Conservation (phyloP, 1,140 invertebrate genomes). For the Drosophila neocordata region DNA sequence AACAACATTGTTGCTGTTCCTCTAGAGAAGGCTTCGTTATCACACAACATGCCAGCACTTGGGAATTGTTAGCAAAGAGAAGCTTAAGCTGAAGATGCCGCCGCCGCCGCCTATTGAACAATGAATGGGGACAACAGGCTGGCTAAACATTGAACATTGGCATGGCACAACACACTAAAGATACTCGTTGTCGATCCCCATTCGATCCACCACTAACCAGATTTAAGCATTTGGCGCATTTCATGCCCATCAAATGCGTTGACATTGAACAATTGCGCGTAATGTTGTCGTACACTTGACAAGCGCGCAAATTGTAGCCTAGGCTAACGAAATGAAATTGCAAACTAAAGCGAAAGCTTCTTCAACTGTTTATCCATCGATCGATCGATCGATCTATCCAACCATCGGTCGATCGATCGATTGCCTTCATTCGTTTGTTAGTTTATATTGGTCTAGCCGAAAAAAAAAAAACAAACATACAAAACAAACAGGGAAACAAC, state of each 20-base stretch:
- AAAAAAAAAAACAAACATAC: slow-evolving; percentile 22
- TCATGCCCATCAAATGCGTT: slow-evolving; percentile 81
- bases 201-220: slow-evolving; percentile 1
- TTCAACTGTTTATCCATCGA: background rate
- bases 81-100: slow-evolving; percentile 39
- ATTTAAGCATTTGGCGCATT: slow-evolving; percentile 55
- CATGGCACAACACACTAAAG: slow-evolving; percentile 1
- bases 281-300: slow-evolving; percentile 81
- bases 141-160: slow-evolving; percentile 16
- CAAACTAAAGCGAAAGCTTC: slow-evolving; percentile 60
- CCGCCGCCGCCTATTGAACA: slow-evolving; percentile 44
- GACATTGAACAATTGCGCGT: slow-evolving; percentile 81
- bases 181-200: background rate
- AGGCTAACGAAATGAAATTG: slow-evolving; percentile 22
- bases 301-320: slow-evolving; percentile 81
- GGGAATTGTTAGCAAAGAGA: slow-evolving; percentile 61
- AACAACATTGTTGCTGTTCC: slow-evolving; percentile 35
- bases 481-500: slow-evolving; percentile 20
- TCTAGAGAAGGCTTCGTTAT: slow-evolving; percentile 59
- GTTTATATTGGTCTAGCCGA: slow-evolving; percentile 56
- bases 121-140: slow-evolving; percentile 58
- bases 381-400: slow-evolving; percentile 36
- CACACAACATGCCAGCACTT: slow-evolving; percentile 77
- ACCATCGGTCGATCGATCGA: background rate
- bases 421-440: slow-evolving; percentile 30